These are phyloP conservation scores for Calliphora vicina DNA, from an alignment of 1,140 invertebrate genomes.

Conservation along the genomic window DNA sequence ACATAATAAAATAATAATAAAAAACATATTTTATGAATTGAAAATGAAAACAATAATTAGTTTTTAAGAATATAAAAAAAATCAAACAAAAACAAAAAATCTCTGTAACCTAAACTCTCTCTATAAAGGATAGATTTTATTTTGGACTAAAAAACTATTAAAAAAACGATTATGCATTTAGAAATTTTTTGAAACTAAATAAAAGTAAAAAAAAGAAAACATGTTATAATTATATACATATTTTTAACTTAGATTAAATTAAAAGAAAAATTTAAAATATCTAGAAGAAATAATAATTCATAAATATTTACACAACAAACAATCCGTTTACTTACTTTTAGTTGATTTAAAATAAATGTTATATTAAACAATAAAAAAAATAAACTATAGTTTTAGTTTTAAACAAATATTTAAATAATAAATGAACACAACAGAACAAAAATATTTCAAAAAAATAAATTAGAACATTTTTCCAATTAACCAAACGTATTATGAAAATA, in stretches of 20 bases:
- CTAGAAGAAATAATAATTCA: background rate
- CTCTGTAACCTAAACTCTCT: background rate
- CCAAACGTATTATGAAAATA: background rate
- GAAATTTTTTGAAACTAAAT: background rate
- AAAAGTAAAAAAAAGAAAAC: background rate
- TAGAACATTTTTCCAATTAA: background rate
- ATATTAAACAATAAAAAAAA: background rate
- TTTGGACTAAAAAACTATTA: background rate
- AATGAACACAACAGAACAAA: no score
- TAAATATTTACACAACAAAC: background rate
- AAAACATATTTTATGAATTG: background rate
- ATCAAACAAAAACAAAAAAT: background rate
- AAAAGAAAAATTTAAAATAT: background rate
- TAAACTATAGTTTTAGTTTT: background rate
- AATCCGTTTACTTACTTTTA: background rate
- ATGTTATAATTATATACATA: background rate
- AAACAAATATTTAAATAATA: background rate
- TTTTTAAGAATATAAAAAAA: background rate
- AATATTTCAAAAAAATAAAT: background rate
- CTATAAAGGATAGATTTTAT: background rate
- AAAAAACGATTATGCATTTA: slow-evolving; percentile 30
- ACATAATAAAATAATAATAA: background rate
- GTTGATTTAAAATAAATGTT: background rate
- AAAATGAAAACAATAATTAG: slow-evolving; percentile 29
- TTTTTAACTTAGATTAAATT: background rate